These are phyloP conservation scores for Andrena cerasifolii DNA, from an alignment of 1,140 invertebrate genomes.

Conservation along the genomic window DNA sequence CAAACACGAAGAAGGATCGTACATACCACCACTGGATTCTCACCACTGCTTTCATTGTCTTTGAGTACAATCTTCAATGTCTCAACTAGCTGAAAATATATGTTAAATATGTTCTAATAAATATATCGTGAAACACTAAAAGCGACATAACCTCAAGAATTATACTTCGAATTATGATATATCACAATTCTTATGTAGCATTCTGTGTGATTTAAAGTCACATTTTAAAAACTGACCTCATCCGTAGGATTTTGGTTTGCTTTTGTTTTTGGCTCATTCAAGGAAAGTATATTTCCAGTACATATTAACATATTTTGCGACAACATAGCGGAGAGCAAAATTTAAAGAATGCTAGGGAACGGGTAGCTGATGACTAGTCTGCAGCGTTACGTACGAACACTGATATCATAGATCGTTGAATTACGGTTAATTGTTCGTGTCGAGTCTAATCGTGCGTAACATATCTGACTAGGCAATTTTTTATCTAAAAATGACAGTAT, in stretches of 20 bases:
- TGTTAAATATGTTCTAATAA: neutral
- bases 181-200: neutral
- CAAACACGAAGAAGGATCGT: conserved; percentile 34
- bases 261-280: conserved; percentile 92
- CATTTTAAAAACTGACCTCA: conserved; percentile 85
- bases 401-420: conserved; percentile 13
- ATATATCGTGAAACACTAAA: neutral
- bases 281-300: conserved; percentile 93
- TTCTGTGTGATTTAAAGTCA: neutral
- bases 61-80: conserved; percentile 86
- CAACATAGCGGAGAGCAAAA: conserved; percentile 52
- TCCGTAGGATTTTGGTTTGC: conserved; percentile 91
- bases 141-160: conserved; percentile 56
- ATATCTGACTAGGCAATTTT: conserved; percentile 23
- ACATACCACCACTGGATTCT: conserved; percentile 67
- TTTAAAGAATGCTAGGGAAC: neutral
- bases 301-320: conserved; percentile 84
- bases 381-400: neutral
- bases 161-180: neutral
- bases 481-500: neutral
- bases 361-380: neutral
- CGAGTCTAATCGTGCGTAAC: conserved; percentile 11
- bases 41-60: conserved; percentile 79
- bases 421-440: neutral
- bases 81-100: conserved; percentile 85